Evolutionary conservation across 2,113 vertebrate genomes (phyloP).

Genomic region (Pteropus alecto): DNA sequence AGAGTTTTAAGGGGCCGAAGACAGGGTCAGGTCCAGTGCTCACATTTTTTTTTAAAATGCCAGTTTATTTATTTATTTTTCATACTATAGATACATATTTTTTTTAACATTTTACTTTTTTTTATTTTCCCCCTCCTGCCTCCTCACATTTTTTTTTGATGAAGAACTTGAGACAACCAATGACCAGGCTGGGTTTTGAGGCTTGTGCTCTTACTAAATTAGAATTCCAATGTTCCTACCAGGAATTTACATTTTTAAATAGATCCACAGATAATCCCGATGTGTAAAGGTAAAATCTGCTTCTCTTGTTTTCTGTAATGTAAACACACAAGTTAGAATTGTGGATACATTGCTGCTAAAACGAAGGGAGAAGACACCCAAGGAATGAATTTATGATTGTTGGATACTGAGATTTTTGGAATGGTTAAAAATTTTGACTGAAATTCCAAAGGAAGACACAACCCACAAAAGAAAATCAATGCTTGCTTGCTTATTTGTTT

Average conservation of each 20-base stretch:
- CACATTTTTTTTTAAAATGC: background rate
- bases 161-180: background rate
- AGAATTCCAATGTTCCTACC: background rate
- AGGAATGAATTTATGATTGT: background rate
- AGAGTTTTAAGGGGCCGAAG: background rate
- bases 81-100: too few relatives aligned
- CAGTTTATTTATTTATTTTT: too few relatives aligned
- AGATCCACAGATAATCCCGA: background rate
- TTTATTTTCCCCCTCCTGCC: too few relatives aligned
- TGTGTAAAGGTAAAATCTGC: background rate
- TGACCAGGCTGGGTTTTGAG: background rate
- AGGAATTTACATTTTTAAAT: background rate
- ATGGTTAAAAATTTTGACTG: background rate
- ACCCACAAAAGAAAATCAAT: background rate
- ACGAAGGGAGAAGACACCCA: background rate
- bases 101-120: too few relatives aligned
- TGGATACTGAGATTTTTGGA: too few relatives aligned
- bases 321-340: background rate
- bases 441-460: background rate
- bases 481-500: background rate
- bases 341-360: background rate
- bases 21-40: background rate
- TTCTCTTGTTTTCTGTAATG: background rate
- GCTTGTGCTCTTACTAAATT: background rate
- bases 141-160: too few relatives aligned